Evolutionary conservation across 2,888 invertebrate species (phyloP).

Genomic region (Ornithoptera alexandrae): DNA sequence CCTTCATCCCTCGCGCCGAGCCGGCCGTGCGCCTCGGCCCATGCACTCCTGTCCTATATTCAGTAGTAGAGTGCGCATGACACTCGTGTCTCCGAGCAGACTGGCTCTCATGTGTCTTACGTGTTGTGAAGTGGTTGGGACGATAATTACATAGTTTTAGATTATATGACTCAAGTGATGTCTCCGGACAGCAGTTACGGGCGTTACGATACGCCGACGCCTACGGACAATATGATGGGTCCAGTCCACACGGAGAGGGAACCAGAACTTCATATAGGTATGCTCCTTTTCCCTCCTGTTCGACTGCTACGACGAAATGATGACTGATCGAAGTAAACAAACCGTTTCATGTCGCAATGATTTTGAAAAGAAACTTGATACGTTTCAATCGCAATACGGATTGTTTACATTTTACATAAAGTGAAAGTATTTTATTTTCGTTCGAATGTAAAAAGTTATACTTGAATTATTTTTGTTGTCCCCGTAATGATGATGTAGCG

Average conservation of each 20-base stretch:
- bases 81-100: constrained; percentile 47
- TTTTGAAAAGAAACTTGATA: constrained; percentile 3
- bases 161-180: constrained; percentile 79
- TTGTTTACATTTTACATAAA: not conserved
- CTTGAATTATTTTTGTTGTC: not conserved
- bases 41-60: constrained; percentile 71
- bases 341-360: constrained; percentile 4
- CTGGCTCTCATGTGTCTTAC: constrained; percentile 65
- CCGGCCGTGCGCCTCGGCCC: constrained; percentile 55
- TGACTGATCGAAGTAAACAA: constrained; percentile 24
- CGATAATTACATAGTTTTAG: constrained; percentile 55
- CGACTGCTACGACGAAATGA: not conserved
- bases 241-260: constrained; percentile 77
- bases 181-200: constrained; percentile 84
- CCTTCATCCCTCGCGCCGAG: constrained; percentile 74
- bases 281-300: constrained; percentile 32
- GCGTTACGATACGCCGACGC: constrained; percentile 77
- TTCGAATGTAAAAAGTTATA: not conserved
- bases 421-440: not conserved
- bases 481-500: not conserved
- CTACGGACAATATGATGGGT: constrained; percentile 74
- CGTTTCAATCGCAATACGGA: not conserved
- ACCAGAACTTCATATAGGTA: constrained; percentile 87
- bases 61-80: constrained; percentile 55
- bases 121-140: constrained; percentile 70